Evolutionary conservation across 2,797 vertebrate genomes (phyloP).

Genomic region (Coranthus polyacanthus): DNA sequence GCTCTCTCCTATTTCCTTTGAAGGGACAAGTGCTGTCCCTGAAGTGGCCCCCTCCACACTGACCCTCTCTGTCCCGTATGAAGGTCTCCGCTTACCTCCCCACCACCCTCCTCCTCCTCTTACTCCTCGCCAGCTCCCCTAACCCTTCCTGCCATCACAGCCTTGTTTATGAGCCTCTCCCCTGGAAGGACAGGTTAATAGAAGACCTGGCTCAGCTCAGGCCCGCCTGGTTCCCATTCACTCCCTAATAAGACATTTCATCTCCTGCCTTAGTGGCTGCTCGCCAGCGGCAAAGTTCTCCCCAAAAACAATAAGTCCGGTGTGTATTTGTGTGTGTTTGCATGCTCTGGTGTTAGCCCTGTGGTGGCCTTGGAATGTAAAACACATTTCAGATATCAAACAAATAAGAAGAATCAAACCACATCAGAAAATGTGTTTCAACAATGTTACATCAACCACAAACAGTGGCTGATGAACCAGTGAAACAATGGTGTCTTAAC

Average conservation of each 20-base stretch:
- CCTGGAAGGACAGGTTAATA: constrained; percentile 79
- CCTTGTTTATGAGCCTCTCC: constrained; percentile 78
- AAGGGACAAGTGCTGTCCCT: constrained; percentile 65
- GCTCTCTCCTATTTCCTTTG: constrained; percentile 63
- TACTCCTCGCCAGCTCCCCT: constrained; percentile 23
- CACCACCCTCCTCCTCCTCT: constrained; percentile 45
- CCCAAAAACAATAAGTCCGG: constrained; percentile 26
- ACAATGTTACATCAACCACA: neutral
- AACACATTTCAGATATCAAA: constrained; percentile 13
- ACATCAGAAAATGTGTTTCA: neutral
- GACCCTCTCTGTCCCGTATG: constrained; percentile 37
- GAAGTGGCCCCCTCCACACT: constrained; percentile 8
- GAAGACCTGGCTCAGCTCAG: constrained; percentile 75
- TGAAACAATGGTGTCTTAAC: neutral
- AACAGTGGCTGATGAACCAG: neutral
- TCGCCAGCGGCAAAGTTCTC: constrained; percentile 47
- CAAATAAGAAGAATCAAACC: constrained; percentile 10
- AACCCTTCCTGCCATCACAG: constrained; percentile 65
- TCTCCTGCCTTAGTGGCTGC: constrained; percentile 72
- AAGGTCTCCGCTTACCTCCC: constrained; percentile 52
- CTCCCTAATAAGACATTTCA: constrained; percentile 79
- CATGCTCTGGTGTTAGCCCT: neutral
- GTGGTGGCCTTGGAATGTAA: constrained; percentile 29
- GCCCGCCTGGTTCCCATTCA: constrained; percentile 80
- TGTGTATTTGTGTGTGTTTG: constrained; percentile 18